A percentile compares a stretch with the other conserved stretches of the same genome.
These are phyloP conservation scores for Cottoperca gobio DNA, from an alignment of 2,797 vertebrate genomes.

Conservation along the genomic window DNA sequence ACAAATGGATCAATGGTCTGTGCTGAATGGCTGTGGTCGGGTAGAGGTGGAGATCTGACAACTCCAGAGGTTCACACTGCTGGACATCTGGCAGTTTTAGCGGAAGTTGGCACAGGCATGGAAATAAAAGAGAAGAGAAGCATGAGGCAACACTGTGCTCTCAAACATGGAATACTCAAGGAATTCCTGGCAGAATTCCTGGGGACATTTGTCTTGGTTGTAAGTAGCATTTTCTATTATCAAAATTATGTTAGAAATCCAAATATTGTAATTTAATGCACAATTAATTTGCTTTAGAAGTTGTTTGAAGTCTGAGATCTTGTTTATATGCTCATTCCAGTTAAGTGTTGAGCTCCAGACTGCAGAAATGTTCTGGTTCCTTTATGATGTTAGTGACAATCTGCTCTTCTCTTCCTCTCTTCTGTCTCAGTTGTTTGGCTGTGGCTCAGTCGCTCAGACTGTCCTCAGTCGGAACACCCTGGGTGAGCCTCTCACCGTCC, in stretches of 20 bases:
- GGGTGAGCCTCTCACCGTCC: conserved; percentile 87
- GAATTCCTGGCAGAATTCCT: conserved; percentile 95
- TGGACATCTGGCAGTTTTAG: conserved; percentile 50
- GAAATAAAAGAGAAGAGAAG: conserved; percentile 75
- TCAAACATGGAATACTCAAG: conserved; percentile 91
- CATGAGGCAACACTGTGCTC: conserved; percentile 88
- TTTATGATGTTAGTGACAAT: not conserved
- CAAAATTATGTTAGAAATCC: not conserved
- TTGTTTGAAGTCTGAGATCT: not conserved
- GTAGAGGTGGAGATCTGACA: conserved; percentile 63
- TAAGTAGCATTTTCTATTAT: conserved; percentile 82
- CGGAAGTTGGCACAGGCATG: conserved; percentile 55
- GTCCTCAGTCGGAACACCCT: conserved; percentile 90
- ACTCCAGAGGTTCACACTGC: conserved; percentile 50
- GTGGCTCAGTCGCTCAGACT: conserved; percentile 91
- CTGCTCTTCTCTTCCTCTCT: not conserved
- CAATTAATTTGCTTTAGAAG: not conserved
- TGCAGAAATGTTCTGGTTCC: not conserved
- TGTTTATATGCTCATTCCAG: not conserved
- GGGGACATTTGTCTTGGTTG: conserved; percentile 94
- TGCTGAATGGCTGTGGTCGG: conserved; percentile 67
- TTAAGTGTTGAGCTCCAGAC: not conserved
- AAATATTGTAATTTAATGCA: not conserved
- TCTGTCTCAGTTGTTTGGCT: conserved; percentile 89
- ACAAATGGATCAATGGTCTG: conserved; percentile 70